Base-by-base conservation (phyloP, 1,140 invertebrate genomes). In the Drosophila pectinifera region DNA sequence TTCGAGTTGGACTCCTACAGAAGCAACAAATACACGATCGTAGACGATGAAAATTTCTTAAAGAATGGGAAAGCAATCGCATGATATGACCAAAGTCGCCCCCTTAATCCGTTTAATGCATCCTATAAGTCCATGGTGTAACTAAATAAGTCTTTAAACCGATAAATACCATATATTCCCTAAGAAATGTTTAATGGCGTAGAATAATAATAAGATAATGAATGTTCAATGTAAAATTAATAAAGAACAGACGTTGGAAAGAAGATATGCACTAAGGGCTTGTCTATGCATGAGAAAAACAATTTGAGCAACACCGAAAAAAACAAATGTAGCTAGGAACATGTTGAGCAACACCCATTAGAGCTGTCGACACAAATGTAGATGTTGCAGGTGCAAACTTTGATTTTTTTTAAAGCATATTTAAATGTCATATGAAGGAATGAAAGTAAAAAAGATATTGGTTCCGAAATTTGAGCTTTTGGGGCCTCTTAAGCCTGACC, bases 1-100 rank as follows among this genome's bases (percentile, higher is more conserved):
- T 94, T 95, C 73, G 94, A 95, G 78, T 72, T 95, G 24, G 93
- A 94, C 16, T 92, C 94, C 59, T 96, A 95, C 86, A 92, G 95
- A 11, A 93, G 94, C 62, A 94, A 95, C 74, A 91, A 94, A 28
- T 96, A 95, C 67, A 94, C 92, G 67, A 94, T 96, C 49, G 89
- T 96, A 11, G 95, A 96, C 70, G 93, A 95, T 61, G 93, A 95
- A 46, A 95, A 94, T 62, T 94, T 93, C 39, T 61, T 94, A n/a
- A 90, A 93, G 64, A 67, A 78, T 14, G 73, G 73, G 16, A 55
- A 70, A 26, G 13, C 65, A 4, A 22, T 5, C 3, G 42, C 20
- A 8, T 58, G 14, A 64, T 18, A 14, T n/a, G 3, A 28, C 16
- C 6, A 7, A 31, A 38, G 22, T 26, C 22, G 26, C 13, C 14